These are phyloP conservation scores for Dimorphilus gyrociliatus DNA, from an alignment of 2,888 invertebrate species.

Conservation along the genomic window DNA sequence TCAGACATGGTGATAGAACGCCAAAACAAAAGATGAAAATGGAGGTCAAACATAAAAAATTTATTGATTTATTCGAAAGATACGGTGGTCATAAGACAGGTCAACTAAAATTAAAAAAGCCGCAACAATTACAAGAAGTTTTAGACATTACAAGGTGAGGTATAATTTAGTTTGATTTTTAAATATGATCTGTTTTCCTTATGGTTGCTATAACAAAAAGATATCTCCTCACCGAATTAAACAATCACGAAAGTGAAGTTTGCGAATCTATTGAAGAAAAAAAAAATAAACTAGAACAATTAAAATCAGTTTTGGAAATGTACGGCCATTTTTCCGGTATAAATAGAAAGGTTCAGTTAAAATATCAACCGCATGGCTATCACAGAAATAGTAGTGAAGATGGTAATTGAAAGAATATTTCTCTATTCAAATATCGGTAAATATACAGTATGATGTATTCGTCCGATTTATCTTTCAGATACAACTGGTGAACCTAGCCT, in stretches of 20 bases:
- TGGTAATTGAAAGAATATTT: constrained; percentile 9
- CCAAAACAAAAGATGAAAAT: constrained; percentile 99
- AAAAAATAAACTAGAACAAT: constrained; percentile 84
- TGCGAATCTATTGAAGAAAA: constrained; percentile 96
- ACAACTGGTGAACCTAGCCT: constrained; percentile 76
- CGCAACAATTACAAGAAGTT: constrained; percentile 65
- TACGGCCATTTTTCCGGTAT: constrained; percentile 91
- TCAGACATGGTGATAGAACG: constrained; percentile 91
- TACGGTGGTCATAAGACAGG: constrained; percentile 83
- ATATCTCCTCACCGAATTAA: no score
- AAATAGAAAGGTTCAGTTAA: constrained; percentile 98
- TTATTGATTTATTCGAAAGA: constrained; percentile 94
- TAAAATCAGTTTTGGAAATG: constrained; percentile 99
- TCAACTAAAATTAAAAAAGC: constrained; percentile 89
- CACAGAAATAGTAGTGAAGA: constrained; percentile 23
- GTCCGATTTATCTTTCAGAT: constrained; percentile 45
- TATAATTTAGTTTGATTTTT: background rate
- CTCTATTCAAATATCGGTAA: background rate
- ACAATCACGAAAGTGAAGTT: no score
- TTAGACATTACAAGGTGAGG: constrained; percentile 75
- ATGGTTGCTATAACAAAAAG: no score
- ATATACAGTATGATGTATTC: background rate
- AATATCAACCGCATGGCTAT: constrained; percentile 80
- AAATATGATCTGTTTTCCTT: no score
- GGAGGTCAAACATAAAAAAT: constrained; percentile 70